Percentiles rank a stretch among this genome's conserved stretches.
phyloP scores from a whole-genome alignment of 2,113 vertebrate species.

The Pterocles gutturalis region DNA sequence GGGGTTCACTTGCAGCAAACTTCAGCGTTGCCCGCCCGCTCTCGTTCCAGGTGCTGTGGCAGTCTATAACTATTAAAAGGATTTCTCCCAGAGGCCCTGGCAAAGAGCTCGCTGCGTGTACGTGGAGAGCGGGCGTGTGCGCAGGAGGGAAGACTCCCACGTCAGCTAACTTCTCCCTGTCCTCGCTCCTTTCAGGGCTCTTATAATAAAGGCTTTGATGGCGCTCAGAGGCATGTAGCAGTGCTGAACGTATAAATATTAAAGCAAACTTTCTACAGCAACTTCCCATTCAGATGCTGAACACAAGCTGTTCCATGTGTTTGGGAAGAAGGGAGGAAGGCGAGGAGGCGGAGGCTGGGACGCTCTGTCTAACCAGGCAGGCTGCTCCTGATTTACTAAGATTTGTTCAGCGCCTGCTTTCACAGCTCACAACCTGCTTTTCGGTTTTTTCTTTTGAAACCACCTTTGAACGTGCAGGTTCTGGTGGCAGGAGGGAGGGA shows the following conservation, averaged over 20 bases:
- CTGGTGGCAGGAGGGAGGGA: background rate
- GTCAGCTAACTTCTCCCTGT: constrained; percentile 21
- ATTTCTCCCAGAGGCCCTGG: constrained; percentile 55
- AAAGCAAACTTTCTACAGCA: constrained; percentile 74
- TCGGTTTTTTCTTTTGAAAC: background rate
- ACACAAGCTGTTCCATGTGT: constrained; percentile 71
- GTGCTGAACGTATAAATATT: constrained; percentile 73
- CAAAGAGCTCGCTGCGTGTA: constrained; percentile 39
- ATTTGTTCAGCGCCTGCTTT: constrained; percentile 30
- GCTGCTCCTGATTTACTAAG: background rate
- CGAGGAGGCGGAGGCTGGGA: background rate
- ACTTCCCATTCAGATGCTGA: constrained; percentile 69
- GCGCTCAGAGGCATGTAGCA: constrained; percentile 54
- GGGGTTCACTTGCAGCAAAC: background rate
- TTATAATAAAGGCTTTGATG: constrained; percentile 70
- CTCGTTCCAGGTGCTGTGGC: constrained; percentile 13
- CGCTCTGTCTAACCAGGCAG: background rate
- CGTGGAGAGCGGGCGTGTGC: background rate
- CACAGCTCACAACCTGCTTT: constrained; percentile 23
- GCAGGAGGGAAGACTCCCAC: background rate
- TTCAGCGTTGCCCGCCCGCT: background rate
- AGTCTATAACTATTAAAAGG: constrained; percentile 71
- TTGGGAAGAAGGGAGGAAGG: constrained; percentile 16
- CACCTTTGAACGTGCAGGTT: background rate
- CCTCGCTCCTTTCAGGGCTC: constrained; percentile 45